Percentiles rank a stretch among this genome's conserved stretches.
phyloP scores from a whole-genome alignment of 2,888 invertebrate genomes.

The Arctia plantaginis region DNA sequence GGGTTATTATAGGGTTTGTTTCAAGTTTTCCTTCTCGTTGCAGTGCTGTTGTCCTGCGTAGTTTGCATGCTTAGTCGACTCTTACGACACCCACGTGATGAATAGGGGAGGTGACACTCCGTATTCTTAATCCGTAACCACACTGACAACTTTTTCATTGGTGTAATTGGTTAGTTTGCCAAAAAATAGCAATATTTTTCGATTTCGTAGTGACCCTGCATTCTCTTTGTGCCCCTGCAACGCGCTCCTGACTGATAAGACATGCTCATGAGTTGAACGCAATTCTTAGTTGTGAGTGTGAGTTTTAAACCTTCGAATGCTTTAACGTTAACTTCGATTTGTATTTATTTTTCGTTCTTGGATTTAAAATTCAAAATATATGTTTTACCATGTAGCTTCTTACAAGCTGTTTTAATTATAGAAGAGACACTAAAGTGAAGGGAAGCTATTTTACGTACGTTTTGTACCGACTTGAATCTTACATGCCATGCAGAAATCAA shows the following conservation, averaged over 20 bases:
- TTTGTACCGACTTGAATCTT: too few relatives aligned
- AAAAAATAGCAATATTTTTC: neutral
- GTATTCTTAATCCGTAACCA: too few relatives aligned
- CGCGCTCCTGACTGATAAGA: conserved; percentile 44
- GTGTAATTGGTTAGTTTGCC: too few relatives aligned
- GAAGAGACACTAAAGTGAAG: neutral
- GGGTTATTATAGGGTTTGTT: too few relatives aligned
- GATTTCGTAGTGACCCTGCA: conserved; percentile 37
- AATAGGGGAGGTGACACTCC: too few relatives aligned
- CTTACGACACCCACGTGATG: too few relatives aligned
- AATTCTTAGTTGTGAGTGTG: conserved; percentile 51
- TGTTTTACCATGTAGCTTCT: neutral
- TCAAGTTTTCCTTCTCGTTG: too few relatives aligned
- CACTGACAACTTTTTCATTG: too few relatives aligned
- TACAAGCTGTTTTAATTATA: neutral
- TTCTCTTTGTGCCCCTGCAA: conserved; percentile 7
- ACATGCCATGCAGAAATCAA: neutral
- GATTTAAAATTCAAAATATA: neutral
- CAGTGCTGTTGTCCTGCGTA: too few relatives aligned
- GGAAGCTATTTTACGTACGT: too few relatives aligned
- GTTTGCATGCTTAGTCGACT: too few relatives aligned
- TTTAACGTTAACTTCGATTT: neutral
- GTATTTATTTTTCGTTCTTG: neutral
- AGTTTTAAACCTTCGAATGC: neutral
- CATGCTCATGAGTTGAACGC: conserved; percentile 68